Conservation (phyloP, 2,888 invertebrate genomes). For the Brenthis ino region DNA sequence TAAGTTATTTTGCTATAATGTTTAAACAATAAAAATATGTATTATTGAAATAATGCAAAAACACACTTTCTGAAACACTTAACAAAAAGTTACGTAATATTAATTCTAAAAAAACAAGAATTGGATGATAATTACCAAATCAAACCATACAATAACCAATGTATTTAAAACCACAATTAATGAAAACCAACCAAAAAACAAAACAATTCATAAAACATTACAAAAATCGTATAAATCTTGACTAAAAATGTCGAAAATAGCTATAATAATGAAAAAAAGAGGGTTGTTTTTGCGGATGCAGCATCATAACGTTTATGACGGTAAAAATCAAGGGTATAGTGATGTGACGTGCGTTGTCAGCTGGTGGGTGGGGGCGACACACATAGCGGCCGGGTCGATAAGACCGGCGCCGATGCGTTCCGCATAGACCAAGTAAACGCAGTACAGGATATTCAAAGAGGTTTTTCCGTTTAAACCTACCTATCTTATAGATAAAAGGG, state of each 20-base stretch:
- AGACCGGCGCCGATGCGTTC: conserved; percentile 72
- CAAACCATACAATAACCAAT: neutral
- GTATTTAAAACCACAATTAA: neutral
- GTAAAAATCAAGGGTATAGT: conserved; percentile 33
- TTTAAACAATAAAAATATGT: too few relatives aligned
- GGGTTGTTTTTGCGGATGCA: conserved; percentile 22
- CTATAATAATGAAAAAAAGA: neutral
- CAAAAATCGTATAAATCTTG: neutral
- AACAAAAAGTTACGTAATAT: too few relatives aligned
- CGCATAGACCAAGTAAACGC: conserved; percentile 38
- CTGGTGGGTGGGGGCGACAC: conserved; percentile 61
- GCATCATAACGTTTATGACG: conserved; percentile 35
- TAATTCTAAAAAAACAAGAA: too few relatives aligned
- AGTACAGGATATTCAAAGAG: conserved; percentile 17
- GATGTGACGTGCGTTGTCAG: conserved; percentile 40
- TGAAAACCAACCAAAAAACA: neutral
- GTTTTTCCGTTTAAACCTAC: neutral
- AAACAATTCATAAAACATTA: too few relatives aligned
- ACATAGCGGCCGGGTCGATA: conserved; percentile 77
- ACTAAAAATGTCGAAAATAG: neutral
- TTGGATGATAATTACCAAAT: too few relatives aligned
- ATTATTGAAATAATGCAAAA: too few relatives aligned
- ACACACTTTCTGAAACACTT: too few relatives aligned
- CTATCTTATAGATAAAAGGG: too few relatives aligned
- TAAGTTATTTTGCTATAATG: too few relatives aligned